Conservation (phyloP, 2,113 vertebrate genomes). For the Urocitellus parryii region DNA sequence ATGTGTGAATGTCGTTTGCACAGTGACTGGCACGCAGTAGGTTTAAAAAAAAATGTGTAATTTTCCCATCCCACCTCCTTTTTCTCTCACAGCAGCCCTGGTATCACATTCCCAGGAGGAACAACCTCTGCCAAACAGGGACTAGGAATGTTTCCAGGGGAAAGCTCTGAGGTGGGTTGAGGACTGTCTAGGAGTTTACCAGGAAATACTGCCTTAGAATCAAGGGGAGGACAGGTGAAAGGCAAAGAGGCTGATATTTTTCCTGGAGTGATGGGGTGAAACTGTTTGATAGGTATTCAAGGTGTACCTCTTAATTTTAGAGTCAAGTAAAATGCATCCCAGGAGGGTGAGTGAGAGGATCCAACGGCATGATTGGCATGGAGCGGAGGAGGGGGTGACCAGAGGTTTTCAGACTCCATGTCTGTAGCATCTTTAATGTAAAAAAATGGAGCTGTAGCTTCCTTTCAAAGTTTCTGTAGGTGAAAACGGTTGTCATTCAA, state of each 20-base stretch:
- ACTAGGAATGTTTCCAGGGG: background rate
- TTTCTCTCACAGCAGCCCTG: background rate
- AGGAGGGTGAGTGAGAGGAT: background rate
- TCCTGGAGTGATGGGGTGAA: background rate
- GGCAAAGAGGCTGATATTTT: rapidly evolving
- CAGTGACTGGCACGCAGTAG: conserved; percentile 27
- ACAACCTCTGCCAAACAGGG: background rate
- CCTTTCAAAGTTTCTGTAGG: background rate
- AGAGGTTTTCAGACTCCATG: background rate
- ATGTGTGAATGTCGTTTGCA: background rate
- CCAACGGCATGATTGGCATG: background rate
- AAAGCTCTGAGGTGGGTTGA: background rate
- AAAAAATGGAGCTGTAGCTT: background rate
- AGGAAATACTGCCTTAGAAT: background rate
- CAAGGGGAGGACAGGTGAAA: background rate
- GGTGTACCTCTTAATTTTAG: background rate
- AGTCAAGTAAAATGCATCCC: background rate
- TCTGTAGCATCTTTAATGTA: background rate
- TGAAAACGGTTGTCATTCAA: background rate
- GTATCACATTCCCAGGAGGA: background rate
- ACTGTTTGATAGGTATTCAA: background rate
- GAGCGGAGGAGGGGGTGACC: background rate
- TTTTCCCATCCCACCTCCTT: conserved; percentile 2
- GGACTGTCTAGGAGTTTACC: background rate
- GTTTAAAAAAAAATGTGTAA: background rate